These are phyloP conservation scores for Anas platyrhynchos DNA, from an alignment of 2,113 vertebrate genomes.

Conservation along the genomic window DNA sequence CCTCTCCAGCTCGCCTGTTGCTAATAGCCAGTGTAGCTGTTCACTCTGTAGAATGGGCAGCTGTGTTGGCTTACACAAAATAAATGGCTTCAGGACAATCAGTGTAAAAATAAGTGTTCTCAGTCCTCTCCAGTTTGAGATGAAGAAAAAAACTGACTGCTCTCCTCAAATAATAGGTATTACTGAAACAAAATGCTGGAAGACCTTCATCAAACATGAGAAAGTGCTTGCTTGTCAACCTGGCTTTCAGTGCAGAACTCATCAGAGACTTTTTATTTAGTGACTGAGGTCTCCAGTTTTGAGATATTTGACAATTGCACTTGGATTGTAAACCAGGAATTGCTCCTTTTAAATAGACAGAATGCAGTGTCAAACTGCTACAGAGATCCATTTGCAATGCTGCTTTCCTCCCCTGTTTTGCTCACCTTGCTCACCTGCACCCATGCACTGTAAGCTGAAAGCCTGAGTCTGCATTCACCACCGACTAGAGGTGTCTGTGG, in stretches of 20 bases:
- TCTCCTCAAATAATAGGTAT: not conserved
- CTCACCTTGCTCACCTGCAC: not conserved
- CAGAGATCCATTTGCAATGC: not conserved
- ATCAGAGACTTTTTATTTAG: not conserved
- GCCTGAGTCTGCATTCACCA: not conserved
- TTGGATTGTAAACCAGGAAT: not conserved
- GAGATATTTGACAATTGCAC: not conserved
- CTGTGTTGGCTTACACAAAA: not conserved
- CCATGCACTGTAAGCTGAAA: fast-evolving
- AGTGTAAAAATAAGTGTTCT: not conserved
- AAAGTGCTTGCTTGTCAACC: not conserved
- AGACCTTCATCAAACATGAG: not conserved
- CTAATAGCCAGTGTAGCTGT: not conserved
- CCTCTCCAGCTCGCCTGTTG: not conserved
- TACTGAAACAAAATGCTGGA: not conserved
- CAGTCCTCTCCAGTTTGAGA: not conserved
- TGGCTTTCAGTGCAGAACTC: not conserved
- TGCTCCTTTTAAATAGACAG: not conserved
- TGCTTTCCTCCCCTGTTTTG: not conserved
- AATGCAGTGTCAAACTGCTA: not conserved
- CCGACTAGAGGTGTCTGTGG: not conserved
- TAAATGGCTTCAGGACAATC: not conserved
- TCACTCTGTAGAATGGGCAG: not conserved
- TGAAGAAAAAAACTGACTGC: not conserved
- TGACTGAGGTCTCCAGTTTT: not conserved